Conservation (phyloP, 2,888 invertebrate genomes). For the Orthosia cruda region DNA sequence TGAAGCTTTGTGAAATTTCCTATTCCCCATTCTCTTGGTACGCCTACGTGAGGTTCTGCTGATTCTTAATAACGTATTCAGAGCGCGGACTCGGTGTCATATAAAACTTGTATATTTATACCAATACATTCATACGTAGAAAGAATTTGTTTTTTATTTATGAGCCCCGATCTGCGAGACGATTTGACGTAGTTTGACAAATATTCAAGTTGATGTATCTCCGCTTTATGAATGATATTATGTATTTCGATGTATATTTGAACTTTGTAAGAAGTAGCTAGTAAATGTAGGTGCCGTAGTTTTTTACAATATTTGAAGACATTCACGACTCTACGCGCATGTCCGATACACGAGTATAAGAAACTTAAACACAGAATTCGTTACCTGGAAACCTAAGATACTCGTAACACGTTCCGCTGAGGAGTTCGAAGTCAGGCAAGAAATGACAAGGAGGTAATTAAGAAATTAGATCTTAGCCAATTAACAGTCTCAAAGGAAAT, state of each 20-base stretch:
- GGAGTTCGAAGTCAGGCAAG: background rate
- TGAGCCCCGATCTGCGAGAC: too few relatives aligned
- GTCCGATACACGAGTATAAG: too few relatives aligned
- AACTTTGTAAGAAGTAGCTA: constrained; percentile 10
- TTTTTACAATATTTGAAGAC: background rate
- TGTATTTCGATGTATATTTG: constrained; percentile 31
- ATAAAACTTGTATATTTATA: constrained; percentile 63
- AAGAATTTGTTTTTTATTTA: constrained; percentile 62
- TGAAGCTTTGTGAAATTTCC: constrained; percentile 56
- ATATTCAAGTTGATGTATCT: too few relatives aligned
- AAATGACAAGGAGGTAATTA: too few relatives aligned
- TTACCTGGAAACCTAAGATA: background rate
- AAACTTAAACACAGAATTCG: background rate
- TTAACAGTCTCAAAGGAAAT: background rate
- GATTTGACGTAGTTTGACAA: too few relatives aligned
- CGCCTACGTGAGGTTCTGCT: constrained; percentile 52
- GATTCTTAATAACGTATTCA: constrained; percentile 63
- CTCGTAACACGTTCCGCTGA: background rate
- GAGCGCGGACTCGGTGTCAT: constrained; percentile 51
- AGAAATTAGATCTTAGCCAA: background rate
- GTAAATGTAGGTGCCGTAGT: constrained; percentile 8
- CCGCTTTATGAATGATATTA: too few relatives aligned
- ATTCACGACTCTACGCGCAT: too few relatives aligned
- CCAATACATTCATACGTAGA: constrained; percentile 59
- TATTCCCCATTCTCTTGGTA: constrained; percentile 58